Conservation (phyloP, 2,113 vertebrate species). For the Lagenorhynchus albirostris region DNA sequence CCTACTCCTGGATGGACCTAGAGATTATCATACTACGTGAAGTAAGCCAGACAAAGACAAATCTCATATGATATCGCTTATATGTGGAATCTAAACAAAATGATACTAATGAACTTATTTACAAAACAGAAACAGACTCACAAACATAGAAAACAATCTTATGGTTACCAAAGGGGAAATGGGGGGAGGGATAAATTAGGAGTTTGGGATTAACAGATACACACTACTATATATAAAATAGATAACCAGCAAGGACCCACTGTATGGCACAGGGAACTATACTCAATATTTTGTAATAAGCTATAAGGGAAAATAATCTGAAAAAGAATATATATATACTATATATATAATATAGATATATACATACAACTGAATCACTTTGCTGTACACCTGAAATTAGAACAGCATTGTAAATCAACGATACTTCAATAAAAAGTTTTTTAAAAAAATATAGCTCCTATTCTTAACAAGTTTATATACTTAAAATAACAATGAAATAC, state of each 20-base stretch:
- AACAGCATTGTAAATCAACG: neutral
- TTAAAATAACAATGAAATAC: neutral
- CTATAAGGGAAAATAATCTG: neutral
- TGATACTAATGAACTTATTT: neutral
- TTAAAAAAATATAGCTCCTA: neutral
- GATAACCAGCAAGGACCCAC: too few relatives aligned
- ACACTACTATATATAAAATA: too few relatives aligned
- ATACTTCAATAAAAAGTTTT: neutral
- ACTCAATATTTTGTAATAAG: neutral
- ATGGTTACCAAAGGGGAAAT: neutral
- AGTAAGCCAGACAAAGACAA: neutral
- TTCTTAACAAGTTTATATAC: neutral
- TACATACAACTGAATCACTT: neutral
- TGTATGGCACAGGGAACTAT: too few relatives aligned
- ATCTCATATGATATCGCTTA: neutral
- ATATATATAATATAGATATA: neutral
- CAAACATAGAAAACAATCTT: neutral
- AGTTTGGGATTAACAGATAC: neutral
- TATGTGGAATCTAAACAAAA: neutral
- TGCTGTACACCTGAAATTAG: neutral
- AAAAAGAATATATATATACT: too few relatives aligned
- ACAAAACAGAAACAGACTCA: neutral
- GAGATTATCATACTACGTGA: neutral
- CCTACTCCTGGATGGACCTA: neutral
- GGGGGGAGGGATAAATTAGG: neutral